Percentiles rank a stretch among this genome's conserved stretches.
phyloP scores from a whole-genome alignment of 2,888 invertebrate species.

The Theodoxus fluviatilis region DNA sequence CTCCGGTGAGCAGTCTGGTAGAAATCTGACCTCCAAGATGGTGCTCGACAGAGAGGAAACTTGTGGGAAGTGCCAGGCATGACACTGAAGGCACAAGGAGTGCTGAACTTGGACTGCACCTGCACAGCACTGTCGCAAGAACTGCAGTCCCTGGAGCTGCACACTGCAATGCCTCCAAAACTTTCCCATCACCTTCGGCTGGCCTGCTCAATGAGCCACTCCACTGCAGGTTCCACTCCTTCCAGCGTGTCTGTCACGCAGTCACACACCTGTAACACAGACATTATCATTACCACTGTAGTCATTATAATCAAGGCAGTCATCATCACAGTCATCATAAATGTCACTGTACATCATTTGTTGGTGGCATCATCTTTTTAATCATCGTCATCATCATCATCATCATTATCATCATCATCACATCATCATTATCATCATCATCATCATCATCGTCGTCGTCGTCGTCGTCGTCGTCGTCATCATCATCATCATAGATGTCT shows the following conservation, averaged over 20 bases:
- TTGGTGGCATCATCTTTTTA: no score
- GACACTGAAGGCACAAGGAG: no score
- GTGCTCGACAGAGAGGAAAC: no score
- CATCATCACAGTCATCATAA: not conserved
- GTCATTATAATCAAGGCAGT: not conserved
- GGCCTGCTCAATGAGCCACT: slow-evolving; percentile 56
- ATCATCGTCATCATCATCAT: no score
- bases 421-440: not conserved
- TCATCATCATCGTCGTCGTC: slow-evolving; percentile 2
- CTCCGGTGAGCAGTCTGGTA: no score
- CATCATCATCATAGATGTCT: no score
- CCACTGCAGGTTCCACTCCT: slow-evolving; percentile 48
- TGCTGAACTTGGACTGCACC: no score
- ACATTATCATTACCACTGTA: not conserved
- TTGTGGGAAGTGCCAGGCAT: no score
- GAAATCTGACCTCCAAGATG: no score
- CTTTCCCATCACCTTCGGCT: slow-evolving; percentile 44
- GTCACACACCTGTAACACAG: slow-evolving; percentile 51
- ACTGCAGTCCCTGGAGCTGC: no score
- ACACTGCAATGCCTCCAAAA: no score
- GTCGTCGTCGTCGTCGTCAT: not conserved
- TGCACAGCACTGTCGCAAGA: no score
- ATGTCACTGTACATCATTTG: not conserved
- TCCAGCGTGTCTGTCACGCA: slow-evolving; percentile 48
- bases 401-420: not conserved